These are phyloP conservation scores for Cherax quadricarinatus DNA, from an alignment of 1,140 invertebrate species.

Conservation along the genomic window DNA sequence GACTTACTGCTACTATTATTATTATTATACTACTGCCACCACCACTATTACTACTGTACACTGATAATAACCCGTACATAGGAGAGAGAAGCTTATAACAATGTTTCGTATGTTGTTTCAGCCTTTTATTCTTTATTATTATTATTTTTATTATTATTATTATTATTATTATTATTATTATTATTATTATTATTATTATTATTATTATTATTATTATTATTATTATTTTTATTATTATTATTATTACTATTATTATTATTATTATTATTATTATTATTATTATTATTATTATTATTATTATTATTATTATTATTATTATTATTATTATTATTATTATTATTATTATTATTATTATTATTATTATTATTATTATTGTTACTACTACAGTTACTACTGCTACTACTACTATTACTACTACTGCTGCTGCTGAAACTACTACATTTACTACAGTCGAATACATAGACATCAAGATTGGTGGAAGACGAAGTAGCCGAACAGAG, in stretches of 20 bases:
- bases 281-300: not conserved
- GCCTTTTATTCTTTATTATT: too few relatives aligned
- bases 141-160: conserved; percentile 25
- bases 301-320: not conserved
- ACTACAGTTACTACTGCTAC: not conserved
- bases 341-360: not conserved
- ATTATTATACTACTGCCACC: not conserved
- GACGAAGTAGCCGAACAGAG: too few relatives aligned
- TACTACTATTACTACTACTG: too few relatives aligned
- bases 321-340: not conserved
- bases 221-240: not conserved
- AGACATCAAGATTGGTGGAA: too few relatives aligned
- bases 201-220: conserved; percentile 15
- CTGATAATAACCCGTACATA: not conserved
- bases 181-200: conserved; percentile 3
- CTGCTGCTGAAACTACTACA: too few relatives aligned
- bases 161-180: conserved; percentile 18
- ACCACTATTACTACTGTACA: not conserved
- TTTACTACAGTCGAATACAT: too few relatives aligned
- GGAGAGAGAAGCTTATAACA: too few relatives aligned
- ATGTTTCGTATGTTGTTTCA: too few relatives aligned
- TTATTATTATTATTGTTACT: not conserved
- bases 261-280: too few relatives aligned
- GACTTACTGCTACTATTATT: too few relatives aligned
- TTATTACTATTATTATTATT: not conserved